Evolutionary conservation across 2,113 vertebrate genomes (phyloP).

Genomic region (Xiphophorus hellerii): DNA sequence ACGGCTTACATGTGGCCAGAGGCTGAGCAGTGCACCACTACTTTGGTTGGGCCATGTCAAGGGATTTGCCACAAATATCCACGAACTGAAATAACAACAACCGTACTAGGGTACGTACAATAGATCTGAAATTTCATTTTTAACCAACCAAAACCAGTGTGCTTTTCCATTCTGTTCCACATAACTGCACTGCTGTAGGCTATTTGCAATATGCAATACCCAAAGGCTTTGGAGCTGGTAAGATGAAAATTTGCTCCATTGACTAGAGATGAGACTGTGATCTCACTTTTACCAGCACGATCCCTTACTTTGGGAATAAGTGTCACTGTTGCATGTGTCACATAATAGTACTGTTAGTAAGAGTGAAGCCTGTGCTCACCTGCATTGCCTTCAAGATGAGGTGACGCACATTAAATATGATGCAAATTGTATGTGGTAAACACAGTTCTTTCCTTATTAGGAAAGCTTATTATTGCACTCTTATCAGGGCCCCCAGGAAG

Average conservation of each 20-base stretch:
- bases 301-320: slow-evolving; percentile 66
- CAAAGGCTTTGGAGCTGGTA: slow-evolving; percentile 67
- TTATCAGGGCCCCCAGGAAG: slow-evolving; percentile 31
- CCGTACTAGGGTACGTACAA: slow-evolving; percentile 68
- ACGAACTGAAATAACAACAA: slow-evolving; percentile 77
- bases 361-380: slow-evolving; percentile 40
- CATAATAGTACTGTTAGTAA: slow-evolving; percentile 56
- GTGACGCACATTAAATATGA: slow-evolving; percentile 23
- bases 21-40: slow-evolving; percentile 57
- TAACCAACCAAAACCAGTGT: slow-evolving; percentile 61
- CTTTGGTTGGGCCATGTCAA: slow-evolving; percentile 58
- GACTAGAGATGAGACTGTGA: slow-evolving; percentile 64
- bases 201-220: slow-evolving; percentile 76
- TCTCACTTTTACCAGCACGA: slow-evolving; percentile 60
- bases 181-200: slow-evolving; percentile 66
- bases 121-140: slow-evolving; percentile 67
- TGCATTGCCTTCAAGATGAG: slow-evolving; percentile 34
- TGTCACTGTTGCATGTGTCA: slow-evolving; percentile 65
- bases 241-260: slow-evolving; percentile 59
- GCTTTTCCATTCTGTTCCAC: slow-evolving; percentile 56
- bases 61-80: slow-evolving; percentile 66
- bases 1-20: slow-evolving; percentile 72
- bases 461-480: slow-evolving; percentile 13
- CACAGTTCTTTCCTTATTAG: slow-evolving; percentile 32
- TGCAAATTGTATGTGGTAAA: slow-evolving; percentile 28